Percentiles rank a stretch among this genome's conserved stretches.
Evolutionary conservation across 2,888 invertebrate species (phyloP).

Genomic region (Lochmaea capreae): DNA sequence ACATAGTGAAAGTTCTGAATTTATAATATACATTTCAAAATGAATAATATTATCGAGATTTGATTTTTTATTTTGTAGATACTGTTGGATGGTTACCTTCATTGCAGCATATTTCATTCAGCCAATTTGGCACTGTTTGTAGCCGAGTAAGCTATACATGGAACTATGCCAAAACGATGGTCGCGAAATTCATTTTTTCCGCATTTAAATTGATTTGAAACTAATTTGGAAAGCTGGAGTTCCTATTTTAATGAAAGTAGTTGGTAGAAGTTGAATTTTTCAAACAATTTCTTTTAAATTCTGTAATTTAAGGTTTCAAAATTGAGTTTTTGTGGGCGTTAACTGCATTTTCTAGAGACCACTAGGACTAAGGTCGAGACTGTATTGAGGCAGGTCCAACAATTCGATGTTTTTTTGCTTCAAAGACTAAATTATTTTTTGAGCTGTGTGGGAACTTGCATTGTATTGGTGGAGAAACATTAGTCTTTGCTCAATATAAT

Average conservation of each 20-base stretch:
- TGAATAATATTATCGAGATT: too few relatives aligned
- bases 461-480: too few relatives aligned
- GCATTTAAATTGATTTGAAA: background rate
- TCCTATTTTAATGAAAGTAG: background rate
- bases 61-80: background rate
- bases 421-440: too few relatives aligned
- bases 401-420: too few relatives aligned
- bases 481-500: too few relatives aligned
- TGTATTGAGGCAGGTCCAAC: too few relatives aligned
- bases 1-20: too few relatives aligned
- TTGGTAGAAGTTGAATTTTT: background rate
- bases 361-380: too few relatives aligned
- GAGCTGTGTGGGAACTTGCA: too few relatives aligned
- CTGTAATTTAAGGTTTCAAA: background rate
- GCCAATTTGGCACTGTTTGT: background rate
- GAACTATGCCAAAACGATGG: constrained; percentile 1
- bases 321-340: background rate
- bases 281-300: background rate
- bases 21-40: too few relatives aligned
- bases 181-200: background rate
- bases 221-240: background rate
- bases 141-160: background rate
- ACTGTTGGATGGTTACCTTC: background rate
- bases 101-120: background rate
- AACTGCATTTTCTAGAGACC: background rate